These are phyloP conservation scores for Sciaenops ocellatus DNA, from an alignment of 2,797 vertebrate genomes.

Conservation along the genomic window DNA sequence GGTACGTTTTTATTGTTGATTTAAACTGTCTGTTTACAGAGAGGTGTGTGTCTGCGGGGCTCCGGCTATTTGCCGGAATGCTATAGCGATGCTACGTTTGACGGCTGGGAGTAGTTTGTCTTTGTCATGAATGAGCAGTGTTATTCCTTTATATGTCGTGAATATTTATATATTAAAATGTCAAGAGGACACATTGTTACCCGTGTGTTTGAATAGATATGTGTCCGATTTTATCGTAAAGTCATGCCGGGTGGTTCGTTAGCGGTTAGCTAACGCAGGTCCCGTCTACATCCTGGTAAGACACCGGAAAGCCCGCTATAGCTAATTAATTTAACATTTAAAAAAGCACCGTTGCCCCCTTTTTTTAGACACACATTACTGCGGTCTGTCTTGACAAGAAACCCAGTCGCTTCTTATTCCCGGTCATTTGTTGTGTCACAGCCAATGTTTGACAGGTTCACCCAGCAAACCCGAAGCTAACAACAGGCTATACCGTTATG, in stretches of 20 bases:
- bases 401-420: rapidly evolving
- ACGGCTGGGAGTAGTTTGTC: slow-evolving; percentile 4
- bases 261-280: slow-evolving; percentile 42
- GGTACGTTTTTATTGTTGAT: slow-evolving; percentile 79
- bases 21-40: slow-evolving; percentile 57
- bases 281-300: slow-evolving; percentile 45
- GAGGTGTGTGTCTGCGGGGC: slow-evolving; percentile 18
- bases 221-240: not conserved
- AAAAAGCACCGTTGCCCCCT: not conserved
- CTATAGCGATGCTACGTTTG: slow-evolving; percentile 18
- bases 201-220: not conserved
- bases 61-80: slow-evolving; percentile 71
- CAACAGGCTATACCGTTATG: slow-evolving; percentile 39
- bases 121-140: not conserved
- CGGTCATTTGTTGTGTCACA: not conserved
- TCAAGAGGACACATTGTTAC: rapidly evolving
- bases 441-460: slow-evolving; percentile 22
- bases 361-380: too few relatives aligned
- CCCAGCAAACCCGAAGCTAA: slow-evolving; percentile 5
- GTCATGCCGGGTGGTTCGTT: slow-evolving; percentile 46
- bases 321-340: not conserved
- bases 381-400: not conserved
- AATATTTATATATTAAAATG: too few relatives aligned
- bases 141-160: rapidly evolving
- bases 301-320: slow-evolving; percentile 43